These are phyloP conservation scores for Hypomecis punctinalis DNA, from an alignment of 2,888 invertebrate genomes.

Conservation along the genomic window DNA sequence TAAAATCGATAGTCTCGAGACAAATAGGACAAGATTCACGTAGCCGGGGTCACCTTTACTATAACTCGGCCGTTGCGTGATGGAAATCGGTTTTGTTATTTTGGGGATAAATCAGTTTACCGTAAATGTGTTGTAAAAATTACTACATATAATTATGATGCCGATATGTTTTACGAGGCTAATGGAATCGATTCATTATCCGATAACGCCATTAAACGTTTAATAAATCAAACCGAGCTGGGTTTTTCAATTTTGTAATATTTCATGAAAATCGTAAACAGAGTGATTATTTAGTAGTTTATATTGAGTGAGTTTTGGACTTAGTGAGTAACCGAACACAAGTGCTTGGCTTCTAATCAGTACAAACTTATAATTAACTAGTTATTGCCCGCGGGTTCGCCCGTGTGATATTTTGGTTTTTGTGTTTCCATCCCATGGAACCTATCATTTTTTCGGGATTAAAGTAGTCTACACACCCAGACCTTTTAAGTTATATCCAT, in stretches of 20 bases:
- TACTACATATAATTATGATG: conserved; percentile 18
- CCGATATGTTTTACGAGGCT: conserved; percentile 17
- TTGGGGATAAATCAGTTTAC: conserved; percentile 5
- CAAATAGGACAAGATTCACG: conserved; percentile 19
- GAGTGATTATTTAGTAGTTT: not conserved
- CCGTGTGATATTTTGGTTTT: no score
- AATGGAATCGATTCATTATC: conserved; percentile 19
- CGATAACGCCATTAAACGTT: not conserved
- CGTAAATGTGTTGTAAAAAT: conserved; percentile 16
- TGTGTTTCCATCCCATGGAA: no score
- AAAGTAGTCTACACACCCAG: no score
- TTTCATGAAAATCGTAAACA: not conserved
- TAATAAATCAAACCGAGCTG: not conserved
- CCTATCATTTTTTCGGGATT: no score
- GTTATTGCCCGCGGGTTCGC: no score
- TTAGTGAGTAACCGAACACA: no score
- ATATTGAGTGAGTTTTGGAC: no score
- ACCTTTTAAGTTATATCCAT: no score
- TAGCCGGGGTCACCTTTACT: conserved; percentile 31
- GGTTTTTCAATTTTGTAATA: not conserved
- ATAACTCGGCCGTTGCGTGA: conserved; percentile 26
- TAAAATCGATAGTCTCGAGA: conserved; percentile 27
- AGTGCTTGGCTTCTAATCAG: no score
- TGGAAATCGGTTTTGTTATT: conserved; percentile 16
- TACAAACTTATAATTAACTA: no score